A percentile compares a stretch with the other conserved stretches of the same genome.
Evolutionary conservation across 2,888 invertebrate species (phyloP).

Genomic region (Cephus runcator): DNA sequence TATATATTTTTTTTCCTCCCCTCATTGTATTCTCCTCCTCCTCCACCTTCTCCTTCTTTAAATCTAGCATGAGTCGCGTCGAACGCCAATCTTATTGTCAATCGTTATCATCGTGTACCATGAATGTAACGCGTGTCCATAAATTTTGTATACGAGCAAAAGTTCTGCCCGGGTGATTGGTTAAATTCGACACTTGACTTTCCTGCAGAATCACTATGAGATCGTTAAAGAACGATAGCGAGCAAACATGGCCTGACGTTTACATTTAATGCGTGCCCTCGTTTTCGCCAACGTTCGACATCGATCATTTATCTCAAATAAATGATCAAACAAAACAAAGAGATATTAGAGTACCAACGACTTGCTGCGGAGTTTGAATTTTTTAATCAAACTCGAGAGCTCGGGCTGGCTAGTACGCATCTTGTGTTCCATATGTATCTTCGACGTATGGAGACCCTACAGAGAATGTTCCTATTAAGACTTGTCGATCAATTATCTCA

Average conservation of each 20-base stretch:
- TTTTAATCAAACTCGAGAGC: constrained; percentile 47
- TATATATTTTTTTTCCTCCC: constrained; percentile 13
- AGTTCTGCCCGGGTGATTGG: neutral
- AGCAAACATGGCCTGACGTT: neutral
- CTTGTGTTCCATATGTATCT: constrained; percentile 15
- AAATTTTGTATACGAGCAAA: neutral
- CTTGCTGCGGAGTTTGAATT: constrained; percentile 25
- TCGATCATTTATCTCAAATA: neutral
- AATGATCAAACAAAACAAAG: neutral
- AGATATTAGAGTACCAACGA: constrained; percentile 28
- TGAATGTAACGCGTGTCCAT: neutral
- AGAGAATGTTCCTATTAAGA: constrained; percentile 35
- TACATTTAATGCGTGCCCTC: neutral
- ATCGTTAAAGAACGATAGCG: neutral
- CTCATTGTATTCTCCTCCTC: neutral
- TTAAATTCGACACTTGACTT: neutral
- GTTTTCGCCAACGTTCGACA: neutral
- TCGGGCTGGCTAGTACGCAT: constrained; percentile 51
- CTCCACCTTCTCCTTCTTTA: neutral
- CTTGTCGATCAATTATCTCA: neutral
- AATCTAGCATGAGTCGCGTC: neutral
- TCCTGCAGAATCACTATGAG: neutral
- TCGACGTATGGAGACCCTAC: neutral
- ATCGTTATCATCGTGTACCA: constrained; percentile 25
- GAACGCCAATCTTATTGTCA: constrained; percentile 41